Base-by-base conservation (phyloP, 2,113 vertebrate species). In the Propithecus coquereli region DNA sequence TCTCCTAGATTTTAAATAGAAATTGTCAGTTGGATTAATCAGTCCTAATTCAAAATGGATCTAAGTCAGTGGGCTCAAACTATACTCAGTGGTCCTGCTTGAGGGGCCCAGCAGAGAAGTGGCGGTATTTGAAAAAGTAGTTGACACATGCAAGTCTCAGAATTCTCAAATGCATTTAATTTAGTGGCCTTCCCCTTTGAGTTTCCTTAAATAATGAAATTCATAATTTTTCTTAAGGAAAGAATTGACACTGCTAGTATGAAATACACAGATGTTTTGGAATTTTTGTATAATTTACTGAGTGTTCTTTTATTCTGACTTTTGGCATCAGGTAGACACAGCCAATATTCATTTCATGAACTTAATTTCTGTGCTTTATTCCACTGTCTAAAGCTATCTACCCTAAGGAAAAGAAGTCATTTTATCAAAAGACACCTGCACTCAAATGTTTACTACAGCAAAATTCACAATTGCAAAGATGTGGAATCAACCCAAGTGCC, bases 101-200 rank as follows among this genome's bases (percentile, higher is more conserved):
- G 17, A 30, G 14, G 34, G 40, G 2, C 1, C 20, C 2, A 12
- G 14, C 1, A 5, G 7, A 23, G 57, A 74, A 43, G 14, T 1
- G 30, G 47, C 18, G 34, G 17, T 32, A 0, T 2, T 50, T 54
- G 3, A 65, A 92, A 30, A 11, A 37, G 5, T 1, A 43, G 32
- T 17, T 11, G 8, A 12, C 8, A 20, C 32, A 30, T 17, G 3
- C 0, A 3, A 23, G 14, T n/a, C 57, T 59, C 52, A 32, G 43
- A 0, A 9, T 43, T 94, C 27, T 80, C 20, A 18, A 63, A 65
- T 47, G 32, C 22, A 50, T 27, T 17, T 76, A 11, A 45, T 63
- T 11, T 30, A 45, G 16, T 52, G 50, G 1, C 6, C 40, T 43
- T 43, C 6, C 40, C n/a, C 45, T 61, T 57, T 66, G 25, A 50